Evolutionary conservation across 2,797 vertebrate genomes (phyloP), one percentile per base, ranked within the genome.

Genomic region (Lepidocolaptes lacrymiger): DNA sequence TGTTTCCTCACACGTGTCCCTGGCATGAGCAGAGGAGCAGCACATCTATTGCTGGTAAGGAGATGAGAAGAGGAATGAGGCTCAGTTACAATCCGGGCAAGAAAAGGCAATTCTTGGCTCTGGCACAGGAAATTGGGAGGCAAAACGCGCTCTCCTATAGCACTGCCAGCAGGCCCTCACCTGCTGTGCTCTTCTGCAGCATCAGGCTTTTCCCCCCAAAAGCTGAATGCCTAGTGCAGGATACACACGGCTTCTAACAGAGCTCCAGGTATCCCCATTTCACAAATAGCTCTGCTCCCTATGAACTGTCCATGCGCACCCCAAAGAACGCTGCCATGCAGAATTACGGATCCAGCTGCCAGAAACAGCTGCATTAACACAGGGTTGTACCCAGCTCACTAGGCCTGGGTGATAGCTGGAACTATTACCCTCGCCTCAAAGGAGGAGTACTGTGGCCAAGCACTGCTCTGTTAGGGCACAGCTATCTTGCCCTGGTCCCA

Each of bases 1-100:
- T 15, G 59, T n/a, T 72, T 58, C 52, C 39, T 59, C 28, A 32
- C 2, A 0, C 1, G 0, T 7, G 12, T 28, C 27, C 51, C 61
- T 13, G 37, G 30, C 23, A 32, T 0, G 21, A 74, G 78, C 49
- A 83, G n/a, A 80, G 51, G 20, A 92, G n/a, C 43, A 54, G 22
- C 10, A 28, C 1, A 32, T 36, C 49, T 69, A 34, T 6, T 78
- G 68, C 59, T 27, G 10, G 23, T 26, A n/a, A 23, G 55, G 58
- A 68, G 26, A 51, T 32, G 27, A 62, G 43, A 22, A 34, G 26
- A 58, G 21, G 10, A 77, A 89, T 19, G 37, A 93, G 64, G 54
- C 30, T 5, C 16, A 54, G 49, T 8, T 19, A 17, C 27, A 54
- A 81, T 6, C 2, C 2, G 3, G 17, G 27, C n/a, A 78, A 74